These are phyloP conservation scores for Halesus radiatus DNA, from an alignment of 1,140 invertebrate species.

Conservation along the genomic window DNA sequence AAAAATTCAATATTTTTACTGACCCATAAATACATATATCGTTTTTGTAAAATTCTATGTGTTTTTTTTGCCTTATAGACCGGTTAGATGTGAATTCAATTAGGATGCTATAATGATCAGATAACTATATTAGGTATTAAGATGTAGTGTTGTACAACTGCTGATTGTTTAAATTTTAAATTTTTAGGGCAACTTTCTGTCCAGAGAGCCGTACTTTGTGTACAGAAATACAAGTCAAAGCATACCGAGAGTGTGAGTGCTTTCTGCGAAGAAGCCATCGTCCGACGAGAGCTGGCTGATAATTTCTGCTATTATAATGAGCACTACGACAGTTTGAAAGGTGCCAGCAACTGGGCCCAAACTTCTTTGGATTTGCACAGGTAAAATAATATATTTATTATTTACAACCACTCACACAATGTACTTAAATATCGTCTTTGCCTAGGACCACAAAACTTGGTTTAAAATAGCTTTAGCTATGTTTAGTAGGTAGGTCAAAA, in stretches of 20 bases:
- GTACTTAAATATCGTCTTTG: too few species aligned
- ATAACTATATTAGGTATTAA: too few species aligned
- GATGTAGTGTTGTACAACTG: background rate
- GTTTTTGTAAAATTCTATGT: too few species aligned
- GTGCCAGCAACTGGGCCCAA: constrained; percentile 85
- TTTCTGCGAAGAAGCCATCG: constrained; percentile 90
- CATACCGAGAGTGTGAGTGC: constrained; percentile 80
- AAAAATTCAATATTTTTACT: too few species aligned
- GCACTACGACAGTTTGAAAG: constrained; percentile 86
- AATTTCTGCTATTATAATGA: constrained; percentile 94
- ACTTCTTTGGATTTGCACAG: constrained; percentile 83
- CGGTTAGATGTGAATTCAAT: too few species aligned
- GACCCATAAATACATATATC: too few species aligned
- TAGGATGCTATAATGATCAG: too few species aligned
- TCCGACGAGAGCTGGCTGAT: constrained; percentile 88
- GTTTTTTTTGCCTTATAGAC: too few species aligned
- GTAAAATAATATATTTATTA: constrained; percentile 60
- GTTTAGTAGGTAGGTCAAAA: too few species aligned
- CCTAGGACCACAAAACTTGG: too few species aligned
- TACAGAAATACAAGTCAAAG: constrained; percentile 75
- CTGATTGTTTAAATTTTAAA: constrained; percentile 17
- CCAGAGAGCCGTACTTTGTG: constrained; percentile 84
- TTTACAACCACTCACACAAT: background rate
- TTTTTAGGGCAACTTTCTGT: constrained; percentile 84
- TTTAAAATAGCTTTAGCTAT: too few species aligned